These are phyloP conservation scores for Dryococelus australis DNA, from an alignment of 2,888 invertebrate species.

Conservation along the genomic window DNA sequence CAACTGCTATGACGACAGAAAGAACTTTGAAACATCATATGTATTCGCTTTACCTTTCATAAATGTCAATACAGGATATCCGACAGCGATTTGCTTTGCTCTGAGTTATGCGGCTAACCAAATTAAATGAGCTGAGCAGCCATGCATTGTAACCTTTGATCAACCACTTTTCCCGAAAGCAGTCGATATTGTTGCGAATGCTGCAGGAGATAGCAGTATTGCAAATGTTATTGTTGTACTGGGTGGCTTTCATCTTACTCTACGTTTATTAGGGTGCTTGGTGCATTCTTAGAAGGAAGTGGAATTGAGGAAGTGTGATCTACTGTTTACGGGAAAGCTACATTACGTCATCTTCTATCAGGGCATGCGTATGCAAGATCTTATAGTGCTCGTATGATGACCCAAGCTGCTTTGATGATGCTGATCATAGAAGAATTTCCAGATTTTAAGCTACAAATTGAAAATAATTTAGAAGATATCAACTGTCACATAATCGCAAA, in stretches of 20 bases:
- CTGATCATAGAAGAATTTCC: neutral
- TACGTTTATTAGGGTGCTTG: neutral
- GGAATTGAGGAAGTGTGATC: neutral
- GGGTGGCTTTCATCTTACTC: neutral
- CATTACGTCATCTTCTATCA: neutral
- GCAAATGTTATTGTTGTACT: too few species aligned
- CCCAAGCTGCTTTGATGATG: neutral
- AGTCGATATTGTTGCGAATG: neutral
- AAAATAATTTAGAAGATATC: neutral
- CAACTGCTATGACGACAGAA: neutral
- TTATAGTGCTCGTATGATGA: neutral
- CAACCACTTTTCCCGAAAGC: neutral
- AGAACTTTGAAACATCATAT: neutral
- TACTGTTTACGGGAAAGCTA: conserved; percentile 18
- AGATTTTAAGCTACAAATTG: too few species aligned
- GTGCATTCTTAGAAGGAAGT: neutral
- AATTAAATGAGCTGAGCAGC: neutral
- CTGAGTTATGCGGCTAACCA: neutral
- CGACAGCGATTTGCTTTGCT: neutral
- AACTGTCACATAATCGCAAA: neutral
- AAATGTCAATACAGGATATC: conserved; percentile 1
- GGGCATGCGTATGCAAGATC: conserved; percentile 24
- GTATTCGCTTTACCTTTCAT: neutral
- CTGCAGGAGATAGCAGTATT: too few species aligned
- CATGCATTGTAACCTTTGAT: neutral